phyloP scores from a whole-genome alignment of 2,113 vertebrate species.

The Columba janthina region DNA sequence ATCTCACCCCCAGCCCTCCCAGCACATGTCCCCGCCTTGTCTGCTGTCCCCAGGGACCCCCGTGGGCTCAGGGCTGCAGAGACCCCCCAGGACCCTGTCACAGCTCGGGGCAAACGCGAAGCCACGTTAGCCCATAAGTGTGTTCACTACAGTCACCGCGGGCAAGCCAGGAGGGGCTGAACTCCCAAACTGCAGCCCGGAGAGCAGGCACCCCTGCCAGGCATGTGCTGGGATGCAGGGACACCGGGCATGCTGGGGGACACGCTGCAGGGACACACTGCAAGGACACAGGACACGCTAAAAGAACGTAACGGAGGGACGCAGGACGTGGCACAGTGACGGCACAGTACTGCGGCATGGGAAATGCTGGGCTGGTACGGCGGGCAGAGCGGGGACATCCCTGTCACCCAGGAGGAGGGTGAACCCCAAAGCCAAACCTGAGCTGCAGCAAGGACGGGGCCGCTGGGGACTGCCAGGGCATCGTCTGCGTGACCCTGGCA shows the following conservation, averaged over 20 bases:
- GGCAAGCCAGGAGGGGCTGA: background rate
- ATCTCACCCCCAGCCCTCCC: background rate
- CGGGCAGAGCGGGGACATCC: rapidly evolving
- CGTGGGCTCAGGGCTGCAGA: background rate
- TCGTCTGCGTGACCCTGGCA: constrained; percentile 81
- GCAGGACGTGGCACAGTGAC: background rate
- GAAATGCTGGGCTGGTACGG: background rate
- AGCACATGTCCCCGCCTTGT: background rate
- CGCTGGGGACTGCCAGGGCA: constrained; percentile 74
- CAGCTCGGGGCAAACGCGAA: background rate
- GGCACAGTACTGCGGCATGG: background rate
- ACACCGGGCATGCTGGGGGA: background rate
- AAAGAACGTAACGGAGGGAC: background rate
- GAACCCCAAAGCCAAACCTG: constrained; percentile 75
- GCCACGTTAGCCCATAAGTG: background rate
- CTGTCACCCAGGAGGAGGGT: background rate
- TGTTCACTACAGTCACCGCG: rapidly evolving
- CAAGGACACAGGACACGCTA: background rate
- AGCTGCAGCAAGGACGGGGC: constrained; percentile 73
- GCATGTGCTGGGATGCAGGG: background rate
- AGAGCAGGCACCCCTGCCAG: background rate
- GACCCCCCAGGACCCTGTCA: background rate
- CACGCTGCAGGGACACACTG: background rate
- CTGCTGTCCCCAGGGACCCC: rapidly evolving
- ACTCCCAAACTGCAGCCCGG: background rate